Conservation (phyloP, 2,797 vertebrate species). For the Adelosebastes latens region DNA sequence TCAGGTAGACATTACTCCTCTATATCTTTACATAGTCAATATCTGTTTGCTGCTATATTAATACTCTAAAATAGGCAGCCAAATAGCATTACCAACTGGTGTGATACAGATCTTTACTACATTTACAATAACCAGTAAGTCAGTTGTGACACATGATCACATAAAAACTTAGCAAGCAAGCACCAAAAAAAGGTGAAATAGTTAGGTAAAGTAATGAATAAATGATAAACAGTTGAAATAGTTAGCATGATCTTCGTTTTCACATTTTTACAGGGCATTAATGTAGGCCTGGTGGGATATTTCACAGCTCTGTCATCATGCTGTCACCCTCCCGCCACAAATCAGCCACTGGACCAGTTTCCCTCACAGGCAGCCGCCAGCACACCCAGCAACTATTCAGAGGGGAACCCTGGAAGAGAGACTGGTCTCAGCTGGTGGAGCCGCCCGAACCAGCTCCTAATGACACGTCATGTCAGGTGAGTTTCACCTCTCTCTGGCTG, state of each 20-base stretch:
- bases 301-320: slow-evolving; percentile 31
- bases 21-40: too few species aligned
- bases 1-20: too few species aligned
- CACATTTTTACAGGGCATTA: neutral
- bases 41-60: too few species aligned
- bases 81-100: neutral
- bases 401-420: neutral
- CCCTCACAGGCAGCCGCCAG: slow-evolving; percentile 1
- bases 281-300: slow-evolving; percentile 1
- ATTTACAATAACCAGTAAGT: neutral
- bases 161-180: neutral
- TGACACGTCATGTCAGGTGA: slow-evolving; percentile 15
- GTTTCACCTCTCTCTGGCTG: slow-evolving; percentile 10
- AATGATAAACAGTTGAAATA: neutral
- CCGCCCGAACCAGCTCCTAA: slow-evolving; percentile 2
- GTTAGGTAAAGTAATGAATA: neutral
- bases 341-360: slow-evolving; percentile 7
- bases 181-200: neutral
- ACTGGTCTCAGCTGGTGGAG: slow-evolving; percentile 12
- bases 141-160: neutral
- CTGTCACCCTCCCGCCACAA: slow-evolving; percentile 22
- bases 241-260: neutral
- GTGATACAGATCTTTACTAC: neutral
- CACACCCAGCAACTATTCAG: neutral
- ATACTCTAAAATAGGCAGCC: neutral